Base-by-base conservation (phyloP, 2,888 invertebrate genomes). In the Eilema caniola region DNA sequence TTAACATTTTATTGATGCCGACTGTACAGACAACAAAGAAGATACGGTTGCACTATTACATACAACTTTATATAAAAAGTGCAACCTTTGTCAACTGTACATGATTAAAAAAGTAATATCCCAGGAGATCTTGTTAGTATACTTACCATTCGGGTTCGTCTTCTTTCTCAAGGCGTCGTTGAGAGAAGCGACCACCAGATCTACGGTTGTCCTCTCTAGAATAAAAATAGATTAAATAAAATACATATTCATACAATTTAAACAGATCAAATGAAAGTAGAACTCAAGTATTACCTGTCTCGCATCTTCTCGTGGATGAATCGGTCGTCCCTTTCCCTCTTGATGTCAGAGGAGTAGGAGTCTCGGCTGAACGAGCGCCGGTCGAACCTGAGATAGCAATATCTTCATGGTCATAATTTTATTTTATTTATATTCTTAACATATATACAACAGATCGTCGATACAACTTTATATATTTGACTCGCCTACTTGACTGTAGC, bases 131-230 rank as follows among this genome's bases (percentile, higher is more conserved):
- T n/a, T n/a, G n/a, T n/a, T n/a, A n/a, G n/a, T 20, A 10, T 24
- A 2, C 88, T 88, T 79, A 97, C 98, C 99, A 99, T 93, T 99
- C 98, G 4, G 99, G 99, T 89, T 98, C 98, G 81, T 98, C 98
- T 82, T 96, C 96, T 73, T 96, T 96, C 82, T 96, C 96, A 87
- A 94, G 96, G 81, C 96, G 95, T 77, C 97, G 96, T 83, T 96
- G 95, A 85, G 95, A 95, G 83, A 95, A 96, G 86, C 96, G 94
- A 85, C 95, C 94, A 86, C 95, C 95, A 82, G 95, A 92, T 86
- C 95, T 94, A 77, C 96, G 93, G 86, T 92, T 94, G 83, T 95
- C 96, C 79, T 95, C 95, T 85, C 95, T 95, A 88, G 8, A 85
- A 86, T 28, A 67, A 73, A n/a, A 56, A 72, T 20, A 65, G n/a